Evolutionary conservation across 2,797 vertebrate species (phyloP), one percentile per base, ranked within the genome.

Genomic region (Melanogrammus aeglefinus): DNA sequence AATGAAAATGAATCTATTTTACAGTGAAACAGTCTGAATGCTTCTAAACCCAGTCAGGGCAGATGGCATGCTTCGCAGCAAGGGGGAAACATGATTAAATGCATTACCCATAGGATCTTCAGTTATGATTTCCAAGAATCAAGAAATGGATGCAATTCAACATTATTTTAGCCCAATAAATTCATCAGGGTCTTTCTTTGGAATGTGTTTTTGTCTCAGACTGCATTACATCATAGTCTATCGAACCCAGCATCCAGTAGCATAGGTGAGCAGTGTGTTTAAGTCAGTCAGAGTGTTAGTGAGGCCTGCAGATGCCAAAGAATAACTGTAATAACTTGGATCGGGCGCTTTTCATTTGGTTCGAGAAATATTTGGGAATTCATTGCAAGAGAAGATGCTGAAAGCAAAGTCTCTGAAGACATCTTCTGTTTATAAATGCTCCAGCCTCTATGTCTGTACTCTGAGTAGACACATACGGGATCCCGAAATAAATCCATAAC

Each of bases 101-200:
- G 57, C 57, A 24, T 8, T 24, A 63, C 57, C n/a, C 14, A 6
- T 63, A 63, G 57, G 16, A n/a, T 7, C 57, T 63, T n/a, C 57
- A 63, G 57, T 24, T n/a, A 24, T n/a, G 57, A n/a, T 69, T 27
- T 69, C 63, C 63, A 69, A 63, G 57, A 63, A 63, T 63, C 63
- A 69, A 27, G 24, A 69, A 69, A 69, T 69, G 10, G 63, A 69
- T 27, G 63, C 63, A 69, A 69, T 12, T 27, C n/a, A 69, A 27
- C 24, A 12, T 69, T 2, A 69, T 69, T 69, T 27, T 69, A 27
- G 63, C 27, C 63, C 63, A 27, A 69, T 27, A 6, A 3, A 69
- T 12, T 69, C n/a, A 10, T 27, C 7, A 27, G n/a, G 63, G n/a
- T 27, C 63, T 69, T 69, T 69, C 63, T 69, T 69, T 27, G n/a